Base-by-base conservation (phyloP, 2,113 vertebrate species). In the Chloropsis cyanopogon region DNA sequence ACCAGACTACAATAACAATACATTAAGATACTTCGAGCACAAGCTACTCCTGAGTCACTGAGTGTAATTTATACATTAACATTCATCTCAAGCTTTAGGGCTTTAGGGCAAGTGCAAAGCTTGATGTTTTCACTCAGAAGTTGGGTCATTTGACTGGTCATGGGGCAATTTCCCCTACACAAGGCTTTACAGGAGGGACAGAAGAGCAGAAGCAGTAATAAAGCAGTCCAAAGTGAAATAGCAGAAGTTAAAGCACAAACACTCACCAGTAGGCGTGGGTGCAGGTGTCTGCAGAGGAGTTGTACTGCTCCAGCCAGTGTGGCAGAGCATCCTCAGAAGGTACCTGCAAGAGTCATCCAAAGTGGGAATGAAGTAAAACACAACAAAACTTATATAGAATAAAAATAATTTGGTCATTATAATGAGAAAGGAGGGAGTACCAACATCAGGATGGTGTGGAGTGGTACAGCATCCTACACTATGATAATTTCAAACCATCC, bases 221-320 rank as follows among this genome's bases (percentile, higher is more conserved):
- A 57, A 41, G 1, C 46, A 79, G 37, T 2, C 33, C 7, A 19
- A 8, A 14, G 15, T 18, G 29, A 24, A 60, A 31, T 2, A 68
- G 46, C 1, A 39, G 2, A 23, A 12, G 11, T 21, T 5, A 6
- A 65, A 66, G 41, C 39, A 60, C 39, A 89, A 87, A 47, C 75
- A 98, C 98, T 78, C 86, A 99, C 99, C 99, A 99, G 39, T 98
- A 99, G 11, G 99, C 99, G 26, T 99, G 99, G 69, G 99, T 99
- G 89, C 99, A 99, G 69, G 98, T 99, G 41, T 99, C 98, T 7
- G 99, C 99, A 44, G 99, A 99, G 14, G 98, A 99, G 53, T 96
- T 98, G 97, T 99, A 99, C 96, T 99, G 99, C 82, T 99, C 99
- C 28, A 98, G 96, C 99, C 99, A 99, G 97, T 99, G 98, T 14